These are phyloP conservation scores for Mustela nigripes DNA, from an alignment of 2,113 vertebrate species.

Conservation along the genomic window DNA sequence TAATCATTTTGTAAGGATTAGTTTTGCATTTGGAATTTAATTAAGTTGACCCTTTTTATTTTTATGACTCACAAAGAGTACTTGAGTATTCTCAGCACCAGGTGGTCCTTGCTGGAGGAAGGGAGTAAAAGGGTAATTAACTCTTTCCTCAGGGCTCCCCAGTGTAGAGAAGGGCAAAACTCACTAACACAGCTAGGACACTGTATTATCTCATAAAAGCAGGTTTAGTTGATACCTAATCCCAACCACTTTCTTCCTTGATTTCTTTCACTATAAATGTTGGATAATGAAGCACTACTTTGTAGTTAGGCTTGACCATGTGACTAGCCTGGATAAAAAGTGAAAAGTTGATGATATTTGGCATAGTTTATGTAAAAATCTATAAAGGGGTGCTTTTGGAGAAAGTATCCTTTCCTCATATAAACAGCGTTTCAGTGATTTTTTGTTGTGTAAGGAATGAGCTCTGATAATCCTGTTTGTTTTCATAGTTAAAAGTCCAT, in stretches of 20 bases:
- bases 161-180: neutral
- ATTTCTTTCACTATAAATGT: neutral
- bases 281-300: neutral
- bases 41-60: neutral
- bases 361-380: neutral
- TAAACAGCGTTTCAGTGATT: neutral
- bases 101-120: neutral
- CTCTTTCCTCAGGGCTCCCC: neutral
- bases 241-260: neutral
- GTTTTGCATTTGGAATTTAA: constrained; percentile 5
- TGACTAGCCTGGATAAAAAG: neutral
- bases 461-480: neutral
- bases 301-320: neutral
- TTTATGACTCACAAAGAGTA: neutral
- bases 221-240: neutral
- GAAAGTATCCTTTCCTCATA: neutral
- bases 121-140: neutral
- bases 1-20: neutral
- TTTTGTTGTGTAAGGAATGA: neutral
- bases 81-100: neutral
- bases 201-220: neutral
- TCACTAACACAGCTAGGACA: neutral
- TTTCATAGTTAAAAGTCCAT: neutral
- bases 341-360: neutral
- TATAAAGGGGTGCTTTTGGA: neutral